These are phyloP conservation scores for Acanthoscelides obtectus DNA, from an alignment of 2,888 invertebrate genomes.

Conservation along the genomic window DNA sequence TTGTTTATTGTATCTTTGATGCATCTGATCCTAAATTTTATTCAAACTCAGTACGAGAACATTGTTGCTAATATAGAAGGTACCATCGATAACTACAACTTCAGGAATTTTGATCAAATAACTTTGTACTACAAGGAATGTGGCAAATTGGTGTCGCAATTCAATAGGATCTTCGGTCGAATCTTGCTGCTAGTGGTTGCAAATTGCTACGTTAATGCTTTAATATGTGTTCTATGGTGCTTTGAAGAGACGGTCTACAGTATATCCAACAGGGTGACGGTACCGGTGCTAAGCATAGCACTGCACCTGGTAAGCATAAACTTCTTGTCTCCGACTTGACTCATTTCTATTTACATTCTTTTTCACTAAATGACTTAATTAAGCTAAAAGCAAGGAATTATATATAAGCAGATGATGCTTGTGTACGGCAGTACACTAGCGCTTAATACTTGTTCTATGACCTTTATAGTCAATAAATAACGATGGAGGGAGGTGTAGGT, in stretches of 20 bases:
- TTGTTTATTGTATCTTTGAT: background rate
- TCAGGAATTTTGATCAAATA: background rate
- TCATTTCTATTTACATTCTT: too few relatives aligned
- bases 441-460: too few relatives aligned
- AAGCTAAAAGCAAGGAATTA: too few relatives aligned
- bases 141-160: background rate
- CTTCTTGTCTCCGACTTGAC: too few relatives aligned
- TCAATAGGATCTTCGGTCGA: background rate
- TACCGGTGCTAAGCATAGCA: background rate
- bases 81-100: background rate
- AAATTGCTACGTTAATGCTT: background rate
- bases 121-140: background rate
- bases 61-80: background rate
- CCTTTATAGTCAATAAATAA: too few relatives aligned
- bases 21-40: background rate
- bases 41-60: background rate
- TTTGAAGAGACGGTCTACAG: background rate
- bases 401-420: too few relatives aligned
- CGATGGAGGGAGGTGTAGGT: too few relatives aligned
- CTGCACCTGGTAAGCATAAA: background rate
- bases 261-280: background rate
- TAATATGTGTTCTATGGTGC: background rate
- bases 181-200: background rate
- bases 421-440: too few relatives aligned
- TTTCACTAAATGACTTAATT: too few relatives aligned